These are phyloP conservation scores for Cerastis leucographa DNA, from an alignment of 2,888 invertebrate species.

Conservation along the genomic window DNA sequence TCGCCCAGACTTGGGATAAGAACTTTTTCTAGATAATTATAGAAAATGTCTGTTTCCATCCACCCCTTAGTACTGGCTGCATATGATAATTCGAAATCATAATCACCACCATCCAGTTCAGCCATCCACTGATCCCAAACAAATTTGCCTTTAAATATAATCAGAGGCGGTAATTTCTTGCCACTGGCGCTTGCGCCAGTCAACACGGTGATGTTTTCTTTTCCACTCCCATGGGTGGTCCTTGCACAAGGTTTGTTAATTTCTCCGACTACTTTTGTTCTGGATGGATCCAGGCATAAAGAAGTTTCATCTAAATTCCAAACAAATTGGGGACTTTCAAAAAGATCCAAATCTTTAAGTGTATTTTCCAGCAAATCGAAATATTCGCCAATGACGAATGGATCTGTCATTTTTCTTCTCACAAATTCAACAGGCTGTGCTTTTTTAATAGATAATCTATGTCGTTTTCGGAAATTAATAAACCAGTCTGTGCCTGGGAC, in stretches of 20 bases:
- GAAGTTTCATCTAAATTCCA: constrained; percentile 16
- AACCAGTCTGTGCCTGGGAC: constrained; percentile 12
- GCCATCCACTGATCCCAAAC: constrained; percentile 6
- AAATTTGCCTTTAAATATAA: neutral
- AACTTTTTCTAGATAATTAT: constrained; percentile 69
- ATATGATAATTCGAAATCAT: constrained; percentile 65
- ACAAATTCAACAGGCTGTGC: constrained; percentile 21
- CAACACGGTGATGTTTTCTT: constrained; percentile 11
- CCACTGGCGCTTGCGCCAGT: too few species aligned
- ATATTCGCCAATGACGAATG: constrained; percentile 28
- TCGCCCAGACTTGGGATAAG: constrained; percentile 67
- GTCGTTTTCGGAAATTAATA: constrained; percentile 1
- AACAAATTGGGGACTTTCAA: neutral
- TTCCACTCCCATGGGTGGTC: too few species aligned
- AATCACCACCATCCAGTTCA: neutral
- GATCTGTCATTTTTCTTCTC: constrained; percentile 16
- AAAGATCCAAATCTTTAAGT: constrained; percentile 10
- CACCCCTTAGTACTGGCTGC: constrained; percentile 73
- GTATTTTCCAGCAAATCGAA: constrained; percentile 31
- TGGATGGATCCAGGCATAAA: constrained; percentile 8
- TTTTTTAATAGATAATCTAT: constrained; percentile 3
- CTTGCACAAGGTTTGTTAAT: too few species aligned
- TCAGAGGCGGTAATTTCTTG: too few species aligned
- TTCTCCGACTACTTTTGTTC: constrained; percentile 16
- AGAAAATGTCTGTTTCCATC: constrained; percentile 72